Percentiles rank a stretch among this genome's conserved stretches.
Conservation (phyloP, 2,888 invertebrate genomes). For the Stenolophus ochropezus region DNA sequence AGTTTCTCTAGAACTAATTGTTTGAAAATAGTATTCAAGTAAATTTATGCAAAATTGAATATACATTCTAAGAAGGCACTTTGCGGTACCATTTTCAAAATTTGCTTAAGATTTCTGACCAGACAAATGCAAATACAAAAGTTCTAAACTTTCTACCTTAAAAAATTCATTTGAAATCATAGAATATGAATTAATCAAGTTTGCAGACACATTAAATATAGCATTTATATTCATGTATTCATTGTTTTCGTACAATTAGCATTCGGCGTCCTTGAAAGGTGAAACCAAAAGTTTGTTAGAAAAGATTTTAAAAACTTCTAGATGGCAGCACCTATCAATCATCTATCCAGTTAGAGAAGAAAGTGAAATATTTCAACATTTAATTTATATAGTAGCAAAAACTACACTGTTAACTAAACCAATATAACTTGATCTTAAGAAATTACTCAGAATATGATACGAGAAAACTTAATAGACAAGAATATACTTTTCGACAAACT, state of each 20-base stretch:
- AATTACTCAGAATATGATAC: no score
- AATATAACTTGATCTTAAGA: no score
- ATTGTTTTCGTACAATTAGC: constrained; percentile 16
- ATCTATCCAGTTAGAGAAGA: not conserved
- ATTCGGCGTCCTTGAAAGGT: not conserved
- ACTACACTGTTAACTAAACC: no score
- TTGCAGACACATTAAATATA: not conserved
- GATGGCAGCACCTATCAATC: not conserved
- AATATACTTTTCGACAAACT: no score
- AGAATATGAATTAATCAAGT: not conserved
- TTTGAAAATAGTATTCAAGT: no score
- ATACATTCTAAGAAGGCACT: no score
- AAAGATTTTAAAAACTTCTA: not conserved
- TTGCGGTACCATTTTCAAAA: not conserved
- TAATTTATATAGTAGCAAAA: no score
- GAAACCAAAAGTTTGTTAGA: not conserved
- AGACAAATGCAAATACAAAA: not conserved
- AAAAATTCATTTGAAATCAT: not conserved
- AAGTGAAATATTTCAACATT: not conserved
- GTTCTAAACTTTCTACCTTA: not conserved
- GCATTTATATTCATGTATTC: constrained; percentile 9
- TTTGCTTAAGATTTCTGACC: not conserved
- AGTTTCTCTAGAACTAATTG: no score
- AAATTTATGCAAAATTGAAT: no score
- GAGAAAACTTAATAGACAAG: no score